Percentiles rank a stretch among this genome's conserved stretches.
Conservation (phyloP, 1,140 invertebrate genomes). For the Drosophila trapezifrons region DNA sequence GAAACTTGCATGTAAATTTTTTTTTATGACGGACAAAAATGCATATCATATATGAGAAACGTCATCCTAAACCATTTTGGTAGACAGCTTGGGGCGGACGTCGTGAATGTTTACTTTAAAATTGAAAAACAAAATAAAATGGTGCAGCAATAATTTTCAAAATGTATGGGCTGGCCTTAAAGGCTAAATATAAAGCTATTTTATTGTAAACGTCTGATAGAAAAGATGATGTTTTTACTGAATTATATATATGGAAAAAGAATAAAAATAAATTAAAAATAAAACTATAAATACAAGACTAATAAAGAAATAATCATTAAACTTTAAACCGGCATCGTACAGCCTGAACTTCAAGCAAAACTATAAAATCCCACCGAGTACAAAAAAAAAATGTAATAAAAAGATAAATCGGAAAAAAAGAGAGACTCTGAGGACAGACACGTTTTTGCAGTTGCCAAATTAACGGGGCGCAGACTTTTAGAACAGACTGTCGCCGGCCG, state of each 20-base stretch:
- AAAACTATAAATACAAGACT: too few species aligned
- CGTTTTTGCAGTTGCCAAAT: slow-evolving; percentile 67
- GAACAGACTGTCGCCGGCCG: slow-evolving; percentile 62
- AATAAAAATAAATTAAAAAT: not conserved
- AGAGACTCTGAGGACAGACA: slow-evolving; percentile 11
- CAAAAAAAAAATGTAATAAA: not conserved
- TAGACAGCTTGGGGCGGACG: slow-evolving; percentile 9
- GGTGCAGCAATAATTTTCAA: slow-evolving; percentile 3
- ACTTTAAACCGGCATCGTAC: slow-evolving; percentile 2
- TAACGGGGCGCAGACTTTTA: slow-evolving; percentile 62
- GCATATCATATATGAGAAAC: not conserved
- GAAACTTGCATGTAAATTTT: slow-evolving; percentile 1
- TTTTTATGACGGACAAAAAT: not conserved
- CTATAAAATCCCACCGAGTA: slow-evolving; percentile 16
- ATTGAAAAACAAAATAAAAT: slow-evolving; percentile 2
- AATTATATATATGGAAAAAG: not conserved
- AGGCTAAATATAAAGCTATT: slow-evolving; percentile 6
- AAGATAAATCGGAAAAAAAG: slow-evolving; percentile 18
- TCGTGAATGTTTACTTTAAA: slow-evolving; percentile 10
- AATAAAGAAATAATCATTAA: not conserved
- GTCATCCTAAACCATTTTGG: slow-evolving; percentile 3
- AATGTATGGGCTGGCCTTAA: slow-evolving; percentile 6
- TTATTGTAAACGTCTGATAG: slow-evolving; percentile 4
- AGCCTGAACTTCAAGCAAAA: slow-evolving; percentile 3
- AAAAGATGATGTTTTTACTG: not conserved